Percentiles rank a stretch among this genome's conserved stretches.
Evolutionary conservation across 1,140 invertebrate genomes (phyloP).

Genomic region (Drosophila novamexicana): DNA sequence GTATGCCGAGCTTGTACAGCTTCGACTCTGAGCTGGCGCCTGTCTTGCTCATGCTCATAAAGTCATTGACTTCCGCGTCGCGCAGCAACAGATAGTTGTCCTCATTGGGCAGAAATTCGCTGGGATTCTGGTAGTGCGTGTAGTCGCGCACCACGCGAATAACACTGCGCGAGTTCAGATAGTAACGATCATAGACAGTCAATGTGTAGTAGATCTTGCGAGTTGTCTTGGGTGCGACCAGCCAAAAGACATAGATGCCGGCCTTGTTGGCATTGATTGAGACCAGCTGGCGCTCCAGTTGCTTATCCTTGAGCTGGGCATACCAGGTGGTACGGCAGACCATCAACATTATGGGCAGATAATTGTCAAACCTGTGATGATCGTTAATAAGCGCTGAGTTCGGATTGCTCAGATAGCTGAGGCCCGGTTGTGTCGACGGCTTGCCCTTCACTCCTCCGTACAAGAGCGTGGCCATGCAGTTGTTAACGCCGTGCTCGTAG

Average conservation of each 20-base stretch:
- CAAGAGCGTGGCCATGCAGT: constrained; percentile 35
- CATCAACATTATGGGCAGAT: constrained; percentile 46
- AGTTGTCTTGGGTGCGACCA: constrained; percentile 27
- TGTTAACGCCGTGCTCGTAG: not conserved
- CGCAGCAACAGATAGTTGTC: constrained; percentile 46
- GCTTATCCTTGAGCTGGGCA: constrained; percentile 38
- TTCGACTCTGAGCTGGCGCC: not conserved
- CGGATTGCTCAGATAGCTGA: constrained; percentile 8
- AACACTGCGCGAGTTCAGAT: constrained; percentile 41
- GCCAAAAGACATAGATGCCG: constrained; percentile 52
- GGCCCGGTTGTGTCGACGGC: constrained; percentile 8
- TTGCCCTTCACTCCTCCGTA: constrained; percentile 36
- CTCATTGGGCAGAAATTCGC: constrained; percentile 29
- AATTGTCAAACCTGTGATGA: constrained; percentile 7
- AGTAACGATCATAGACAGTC: constrained; percentile 44
- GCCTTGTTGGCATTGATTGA: not conserved
- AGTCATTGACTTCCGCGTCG: constrained; percentile 19
- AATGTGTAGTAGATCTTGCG: constrained; percentile 40
- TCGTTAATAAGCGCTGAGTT: constrained; percentile 27
- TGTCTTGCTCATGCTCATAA: not conserved
- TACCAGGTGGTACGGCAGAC: constrained; percentile 43
- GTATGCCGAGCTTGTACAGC: constrained; percentile 2
- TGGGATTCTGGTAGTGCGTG: constrained; percentile 32
- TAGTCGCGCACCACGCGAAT: constrained; percentile 37
- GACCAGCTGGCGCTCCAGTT: constrained; percentile 24